phyloP scores from a whole-genome alignment of 2,797 vertebrate species.

The Hafferia zeledoni region DNA sequence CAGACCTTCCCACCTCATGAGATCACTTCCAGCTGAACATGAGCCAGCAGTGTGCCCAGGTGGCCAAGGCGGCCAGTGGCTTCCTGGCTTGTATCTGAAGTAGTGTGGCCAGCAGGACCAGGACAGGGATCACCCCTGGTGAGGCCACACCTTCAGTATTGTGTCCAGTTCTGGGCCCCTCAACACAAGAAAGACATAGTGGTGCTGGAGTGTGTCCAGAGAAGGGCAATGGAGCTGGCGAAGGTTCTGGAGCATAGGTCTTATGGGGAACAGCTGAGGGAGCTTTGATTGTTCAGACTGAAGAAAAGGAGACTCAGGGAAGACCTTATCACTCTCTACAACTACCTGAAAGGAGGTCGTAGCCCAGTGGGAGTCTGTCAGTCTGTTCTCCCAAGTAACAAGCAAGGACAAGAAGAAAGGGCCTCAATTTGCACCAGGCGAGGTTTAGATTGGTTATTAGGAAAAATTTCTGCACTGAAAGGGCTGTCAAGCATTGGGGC shows the following conservation, averaged over 20 bases:
- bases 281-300: neutral
- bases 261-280: accelerated
- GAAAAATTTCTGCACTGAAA: neutral
- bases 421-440: neutral
- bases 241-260: neutral
- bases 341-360: neutral
- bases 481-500: neutral
- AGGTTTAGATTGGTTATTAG: neutral
- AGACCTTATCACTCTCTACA: neutral
- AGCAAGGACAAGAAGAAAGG: neutral
- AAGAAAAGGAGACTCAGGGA: neutral
- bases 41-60: neutral
- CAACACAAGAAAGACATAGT: accelerated
- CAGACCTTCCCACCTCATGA: neutral
- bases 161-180: neutral
- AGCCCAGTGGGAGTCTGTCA: neutral
- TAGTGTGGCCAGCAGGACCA: neutral
- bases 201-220: neutral
- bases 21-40: neutral
- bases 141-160: too few species aligned
- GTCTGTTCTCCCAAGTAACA: neutral
- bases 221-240: accelerated
- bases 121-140: neutral
- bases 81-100: neutral
- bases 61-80: neutral